Evolutionary conservation across 1,140 invertebrate genomes (phyloP).

Genomic region (Sitophilus oryzae): DNA sequence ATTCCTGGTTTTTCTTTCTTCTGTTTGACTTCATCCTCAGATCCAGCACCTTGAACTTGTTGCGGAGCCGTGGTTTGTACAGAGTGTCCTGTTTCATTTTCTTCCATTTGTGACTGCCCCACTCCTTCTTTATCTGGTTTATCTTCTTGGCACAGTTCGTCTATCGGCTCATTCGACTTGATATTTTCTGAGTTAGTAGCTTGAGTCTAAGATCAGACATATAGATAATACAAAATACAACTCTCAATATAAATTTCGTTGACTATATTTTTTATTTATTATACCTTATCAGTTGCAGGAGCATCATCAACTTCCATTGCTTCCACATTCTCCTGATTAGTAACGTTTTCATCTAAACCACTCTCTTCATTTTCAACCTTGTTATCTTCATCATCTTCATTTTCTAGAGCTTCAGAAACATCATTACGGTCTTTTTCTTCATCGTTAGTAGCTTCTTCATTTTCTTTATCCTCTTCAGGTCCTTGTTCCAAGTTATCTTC

Average conservation of each 20-base stretch:
- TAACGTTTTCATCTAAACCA: constrained; percentile 42
- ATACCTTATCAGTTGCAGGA: constrained; percentile 41
- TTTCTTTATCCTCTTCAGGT: constrained; percentile 39
- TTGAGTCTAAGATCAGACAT: constrained; percentile 39
- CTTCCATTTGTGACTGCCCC: constrained; percentile 49
- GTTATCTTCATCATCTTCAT: constrained; percentile 43
- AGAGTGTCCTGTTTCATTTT: constrained; percentile 47
- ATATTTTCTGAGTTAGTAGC: constrained; percentile 42
- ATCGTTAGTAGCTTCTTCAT: constrained; percentile 33
- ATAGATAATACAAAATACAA: too few relatives aligned
- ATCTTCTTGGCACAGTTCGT: constrained; percentile 44
- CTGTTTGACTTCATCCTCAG: constrained; percentile 36
- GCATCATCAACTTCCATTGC: constrained; percentile 44
- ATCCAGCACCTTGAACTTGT: constrained; percentile 31
- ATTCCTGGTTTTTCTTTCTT: constrained; percentile 47
- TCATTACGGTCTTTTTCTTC: constrained; percentile 27
- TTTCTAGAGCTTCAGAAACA: constrained; percentile 38
- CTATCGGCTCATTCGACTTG: constrained; percentile 34
- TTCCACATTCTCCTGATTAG: constrained; percentile 44
- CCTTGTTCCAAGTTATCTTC: constrained; percentile 44
- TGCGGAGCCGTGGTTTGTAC: constrained; percentile 41
- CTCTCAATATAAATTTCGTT: too few relatives aligned
- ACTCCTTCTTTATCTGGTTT: constrained; percentile 47
- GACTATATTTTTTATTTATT: too few relatives aligned
- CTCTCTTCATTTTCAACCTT: constrained; percentile 32